A percentile compares a stretch with the other conserved stretches of the same genome.
Conservation (phyloP, 2,888 invertebrate genomes). For the Suillia variegata region DNA sequence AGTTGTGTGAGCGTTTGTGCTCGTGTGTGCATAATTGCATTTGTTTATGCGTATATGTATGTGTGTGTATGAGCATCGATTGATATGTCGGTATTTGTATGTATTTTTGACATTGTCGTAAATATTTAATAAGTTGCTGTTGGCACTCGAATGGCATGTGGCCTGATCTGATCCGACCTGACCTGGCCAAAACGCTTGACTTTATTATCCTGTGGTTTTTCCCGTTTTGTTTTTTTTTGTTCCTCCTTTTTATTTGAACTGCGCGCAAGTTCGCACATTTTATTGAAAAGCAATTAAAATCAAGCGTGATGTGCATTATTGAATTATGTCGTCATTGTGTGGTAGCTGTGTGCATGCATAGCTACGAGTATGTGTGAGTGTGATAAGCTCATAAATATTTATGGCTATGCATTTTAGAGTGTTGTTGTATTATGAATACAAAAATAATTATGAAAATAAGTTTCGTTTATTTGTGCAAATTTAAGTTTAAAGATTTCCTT, state of each 20-base stretch:
- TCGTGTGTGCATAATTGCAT: slow-evolving; percentile 1
- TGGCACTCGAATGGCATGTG: too few species aligned
- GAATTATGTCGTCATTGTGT: slow-evolving; percentile 41
- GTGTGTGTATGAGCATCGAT: background rate
- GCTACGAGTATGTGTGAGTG: slow-evolving; percentile 1
- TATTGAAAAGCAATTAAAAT: slow-evolving; percentile 60
- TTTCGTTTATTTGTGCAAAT: too few species aligned
- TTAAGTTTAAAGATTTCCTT: too few species aligned
- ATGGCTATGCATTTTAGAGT: slow-evolving; percentile 17
- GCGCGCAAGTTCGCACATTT: slow-evolving; percentile 23
- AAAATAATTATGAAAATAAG: too few species aligned
- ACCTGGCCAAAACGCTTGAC: background rate
- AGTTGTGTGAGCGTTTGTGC: background rate
- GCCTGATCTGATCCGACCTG: too few species aligned
- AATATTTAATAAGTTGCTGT: slow-evolving; percentile 44
- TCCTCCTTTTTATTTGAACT: too few species aligned
- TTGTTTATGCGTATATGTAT: background rate
- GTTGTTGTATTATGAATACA: background rate
- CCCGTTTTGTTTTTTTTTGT: too few species aligned
- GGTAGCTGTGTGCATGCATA: too few species aligned
- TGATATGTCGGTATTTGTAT: background rate
- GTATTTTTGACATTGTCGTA: slow-evolving; percentile 21
- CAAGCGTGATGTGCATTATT: slow-evolving; percentile 42
- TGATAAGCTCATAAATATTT: slow-evolving; percentile 24
- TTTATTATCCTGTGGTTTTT: background rate